Evolutionary conservation across 2,888 invertebrate species (phyloP).

Genomic region (Pollenia labialis): DNA sequence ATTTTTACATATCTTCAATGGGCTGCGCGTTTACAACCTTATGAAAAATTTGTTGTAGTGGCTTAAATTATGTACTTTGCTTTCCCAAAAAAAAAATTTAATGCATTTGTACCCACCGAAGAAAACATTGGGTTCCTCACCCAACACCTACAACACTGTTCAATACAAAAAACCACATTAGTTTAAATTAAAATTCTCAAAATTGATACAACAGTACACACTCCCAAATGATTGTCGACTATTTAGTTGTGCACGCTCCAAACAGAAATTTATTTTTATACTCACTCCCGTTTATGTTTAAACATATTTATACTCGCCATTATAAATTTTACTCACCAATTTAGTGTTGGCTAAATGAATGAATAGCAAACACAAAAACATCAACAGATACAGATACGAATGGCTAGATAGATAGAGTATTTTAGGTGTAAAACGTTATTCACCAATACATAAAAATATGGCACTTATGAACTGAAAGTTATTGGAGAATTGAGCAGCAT

Average conservation of each 20-base stretch:
- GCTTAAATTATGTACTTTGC: no score
- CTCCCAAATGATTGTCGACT: constrained; percentile 1
- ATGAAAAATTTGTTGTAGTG: no score
- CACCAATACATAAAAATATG: constrained; percentile 32
- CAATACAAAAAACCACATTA: constrained; percentile 21
- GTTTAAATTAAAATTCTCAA: constrained; percentile 48
- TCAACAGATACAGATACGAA: constrained; percentile 34
- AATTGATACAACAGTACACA: constrained; percentile 31
- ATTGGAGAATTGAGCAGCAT: constrained; percentile 69
- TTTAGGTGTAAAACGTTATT: constrained; percentile 22
- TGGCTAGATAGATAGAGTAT: constrained; percentile 40
- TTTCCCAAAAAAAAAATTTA: no score
- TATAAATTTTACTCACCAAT: constrained; percentile 33
- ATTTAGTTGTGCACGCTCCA: constrained; percentile 21
- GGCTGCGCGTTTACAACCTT: no score
- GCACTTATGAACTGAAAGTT: constrained; percentile 67
- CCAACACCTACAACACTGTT: constrained; percentile 42
- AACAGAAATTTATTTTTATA: constrained; percentile 34
- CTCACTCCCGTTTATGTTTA: constrained; percentile 33
- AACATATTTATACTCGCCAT: constrained; percentile 28
- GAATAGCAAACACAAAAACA: constrained; percentile 21
- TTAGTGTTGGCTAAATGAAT: constrained; percentile 58
- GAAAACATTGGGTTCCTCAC: neutral
- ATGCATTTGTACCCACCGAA: no score
- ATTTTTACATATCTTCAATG: no score